Conservation (phyloP, 2,797 vertebrate genomes). For the Brachyalestes nurse region DNA sequence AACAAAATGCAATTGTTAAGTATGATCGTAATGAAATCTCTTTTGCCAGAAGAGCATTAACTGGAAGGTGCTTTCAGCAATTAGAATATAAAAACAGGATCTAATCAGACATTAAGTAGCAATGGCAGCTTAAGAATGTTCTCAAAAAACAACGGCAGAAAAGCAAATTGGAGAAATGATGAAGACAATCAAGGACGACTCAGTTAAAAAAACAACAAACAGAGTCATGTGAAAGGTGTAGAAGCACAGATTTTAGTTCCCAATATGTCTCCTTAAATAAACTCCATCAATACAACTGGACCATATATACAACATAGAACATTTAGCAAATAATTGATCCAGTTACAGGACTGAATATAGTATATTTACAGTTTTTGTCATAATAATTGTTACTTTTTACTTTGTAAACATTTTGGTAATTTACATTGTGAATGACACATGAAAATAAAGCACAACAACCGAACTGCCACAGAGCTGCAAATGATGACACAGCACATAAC, state of each 20-base stretch:
- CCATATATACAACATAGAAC: neutral
- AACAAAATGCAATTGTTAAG: neutral
- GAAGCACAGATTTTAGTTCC: neutral
- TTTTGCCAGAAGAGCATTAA: neutral
- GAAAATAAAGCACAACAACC: neutral
- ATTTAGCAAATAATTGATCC: neutral
- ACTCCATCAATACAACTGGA: neutral
- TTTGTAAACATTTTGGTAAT: conserved; percentile 10
- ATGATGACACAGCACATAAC: neutral
- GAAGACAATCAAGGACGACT: neutral
- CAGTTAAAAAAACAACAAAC: neutral
- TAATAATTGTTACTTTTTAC: neutral
- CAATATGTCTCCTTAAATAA: neutral
- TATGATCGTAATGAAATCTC: neutral
- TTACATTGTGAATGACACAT: neutral
- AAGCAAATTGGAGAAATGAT: neutral
- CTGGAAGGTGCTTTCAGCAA: neutral
- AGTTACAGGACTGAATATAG: neutral
- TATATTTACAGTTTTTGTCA: neutral
- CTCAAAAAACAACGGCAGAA: neutral
- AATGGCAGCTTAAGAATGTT: neutral
- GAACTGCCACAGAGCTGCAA: too few relatives aligned
- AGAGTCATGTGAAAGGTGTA: neutral
- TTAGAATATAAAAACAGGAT: neutral
- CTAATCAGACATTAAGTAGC: neutral